Base-by-base conservation (phyloP, 2,888 invertebrate genomes). In the Drosophila lutescens region DNA sequence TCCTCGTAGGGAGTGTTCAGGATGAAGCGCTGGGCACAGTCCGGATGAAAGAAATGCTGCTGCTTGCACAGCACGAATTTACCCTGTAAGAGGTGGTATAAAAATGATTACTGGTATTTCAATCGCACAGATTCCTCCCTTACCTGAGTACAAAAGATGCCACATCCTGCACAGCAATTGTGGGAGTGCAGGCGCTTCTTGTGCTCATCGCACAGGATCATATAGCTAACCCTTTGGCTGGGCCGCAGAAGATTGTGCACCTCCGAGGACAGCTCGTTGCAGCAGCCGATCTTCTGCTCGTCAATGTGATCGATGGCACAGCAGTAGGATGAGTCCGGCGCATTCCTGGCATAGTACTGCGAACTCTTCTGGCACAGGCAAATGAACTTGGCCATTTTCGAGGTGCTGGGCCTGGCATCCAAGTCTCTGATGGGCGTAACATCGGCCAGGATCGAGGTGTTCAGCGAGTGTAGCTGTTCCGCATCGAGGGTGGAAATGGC, bases 101-200 rank as follows among this genome's bases (percentile, higher is more conserved):
- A 1, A 34, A 10, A 41, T 41, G 3, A 23, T 3, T 4, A 23
- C 4, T 23, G 23, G 23, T 23, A 23, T 4, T 23, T 23, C 0
- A 0, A 23, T 23, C 4, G 2, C 4, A 23, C 0, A 23, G 26
- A 26, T 6, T 26, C 26, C 4, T 26, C 1, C 5, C 6, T 6
- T 9, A 96, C 96, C 94, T 97, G 97, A 7, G 97, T 96, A 90
- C 98, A 98, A 91, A 97, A 98, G 56, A 97, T 93, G 7, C 98
- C 97, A 92, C 98, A 98, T 1, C 95, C 95, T 0, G 98, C 96
- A 90, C 98, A 98, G 91, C 97, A 97, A 91, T 97, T 97, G 92
- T 98, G 98, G 40, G 94, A 92, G 13, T 94, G 92, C 68, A 98
- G 92, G 67, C 97, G 94, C 80, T 95, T 94, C 68, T 94, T 93